These are phyloP conservation scores for Hylyphantes graminicola DNA, from an alignment of 1,140 invertebrate genomes.

Conservation along the genomic window DNA sequence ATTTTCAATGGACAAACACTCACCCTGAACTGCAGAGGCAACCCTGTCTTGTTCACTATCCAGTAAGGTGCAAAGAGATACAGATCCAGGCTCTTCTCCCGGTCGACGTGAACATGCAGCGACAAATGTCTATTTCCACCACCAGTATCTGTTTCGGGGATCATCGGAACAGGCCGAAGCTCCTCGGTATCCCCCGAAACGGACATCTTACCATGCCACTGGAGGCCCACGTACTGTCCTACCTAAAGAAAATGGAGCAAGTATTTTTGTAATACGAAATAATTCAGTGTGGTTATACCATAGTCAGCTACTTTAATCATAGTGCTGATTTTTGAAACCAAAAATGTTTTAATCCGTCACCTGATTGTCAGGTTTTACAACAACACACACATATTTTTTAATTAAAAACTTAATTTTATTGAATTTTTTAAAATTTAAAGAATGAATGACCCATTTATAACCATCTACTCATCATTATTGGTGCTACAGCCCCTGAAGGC, in stretches of 20 bases:
- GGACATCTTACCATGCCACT: slow-evolving; percentile 79
- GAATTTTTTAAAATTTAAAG: no score
- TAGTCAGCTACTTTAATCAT: no score
- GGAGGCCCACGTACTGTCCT: slow-evolving; percentile 75
- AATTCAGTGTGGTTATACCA: no score
- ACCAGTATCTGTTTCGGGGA: slow-evolving; percentile 74
- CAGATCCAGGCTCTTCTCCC: slow-evolving; percentile 74
- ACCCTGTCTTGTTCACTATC: slow-evolving; percentile 89
- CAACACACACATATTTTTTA: no score
- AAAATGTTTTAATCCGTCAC: no score
- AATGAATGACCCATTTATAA: no score
- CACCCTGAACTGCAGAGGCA: slow-evolving; percentile 82
- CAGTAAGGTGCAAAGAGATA: slow-evolving; percentile 87
- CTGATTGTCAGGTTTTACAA: no score
- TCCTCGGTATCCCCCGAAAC: slow-evolving; percentile 77
- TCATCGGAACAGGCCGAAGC: slow-evolving; percentile 74
- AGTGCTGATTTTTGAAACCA: no score
- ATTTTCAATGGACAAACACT: slow-evolving; percentile 39
- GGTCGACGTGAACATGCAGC: slow-evolving; percentile 76
- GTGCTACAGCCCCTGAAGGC: no score
- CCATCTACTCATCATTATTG: no score
- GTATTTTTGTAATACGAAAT: no score
- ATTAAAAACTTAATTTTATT: no score
- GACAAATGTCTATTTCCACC: slow-evolving; percentile 76
- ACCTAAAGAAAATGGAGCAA: slow-evolving; percentile 67